A percentile compares a stretch with the other conserved stretches of the same genome.
These are phyloP conservation scores for Scrobipalpa atriplicella DNA, from an alignment of 2,888 invertebrate genomes.

Conservation along the genomic window DNA sequence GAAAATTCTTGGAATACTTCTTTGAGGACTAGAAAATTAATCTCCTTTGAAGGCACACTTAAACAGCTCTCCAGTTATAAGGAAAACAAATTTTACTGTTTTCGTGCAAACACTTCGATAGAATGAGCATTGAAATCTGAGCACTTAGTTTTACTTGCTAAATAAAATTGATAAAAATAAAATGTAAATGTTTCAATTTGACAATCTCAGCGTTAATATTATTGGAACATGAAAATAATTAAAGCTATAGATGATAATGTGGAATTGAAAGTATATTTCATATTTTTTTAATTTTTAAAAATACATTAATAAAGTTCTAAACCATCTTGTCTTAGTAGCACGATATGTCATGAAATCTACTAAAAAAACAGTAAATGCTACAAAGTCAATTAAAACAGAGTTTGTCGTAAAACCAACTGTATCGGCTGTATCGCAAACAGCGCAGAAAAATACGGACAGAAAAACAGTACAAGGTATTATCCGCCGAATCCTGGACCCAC, in stretches of 20 bases:
- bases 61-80: neutral
- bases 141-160: slow-evolving; percentile 4
- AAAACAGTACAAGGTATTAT: slow-evolving; percentile 17
- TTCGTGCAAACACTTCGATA: neutral
- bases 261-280: too few species aligned
- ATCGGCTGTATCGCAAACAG: slow-evolving; percentile 17
- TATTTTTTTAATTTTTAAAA: too few species aligned
- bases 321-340: neutral
- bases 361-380: neutral
- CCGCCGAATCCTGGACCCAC: neutral
- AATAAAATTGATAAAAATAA: too few species aligned
- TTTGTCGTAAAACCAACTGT: slow-evolving; percentile 20
- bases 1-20: too few species aligned
- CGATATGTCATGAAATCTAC: neutral
- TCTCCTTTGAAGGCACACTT: too few species aligned
- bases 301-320: neutral
- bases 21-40: too few species aligned
- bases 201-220: too few species aligned
- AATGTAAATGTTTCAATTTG: too few species aligned
- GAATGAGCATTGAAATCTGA: neutral
- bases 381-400: slow-evolving; percentile 14
- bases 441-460: slow-evolving; percentile 17
- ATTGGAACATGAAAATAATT: too few species aligned
- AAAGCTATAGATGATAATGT: too few species aligned
- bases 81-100: neutral